A percentile compares a stretch with the other conserved stretches of the same genome.
These are phyloP conservation scores for Microchrysa polita DNA, from an alignment of 2,888 invertebrate species.

Conservation along the genomic window DNA sequence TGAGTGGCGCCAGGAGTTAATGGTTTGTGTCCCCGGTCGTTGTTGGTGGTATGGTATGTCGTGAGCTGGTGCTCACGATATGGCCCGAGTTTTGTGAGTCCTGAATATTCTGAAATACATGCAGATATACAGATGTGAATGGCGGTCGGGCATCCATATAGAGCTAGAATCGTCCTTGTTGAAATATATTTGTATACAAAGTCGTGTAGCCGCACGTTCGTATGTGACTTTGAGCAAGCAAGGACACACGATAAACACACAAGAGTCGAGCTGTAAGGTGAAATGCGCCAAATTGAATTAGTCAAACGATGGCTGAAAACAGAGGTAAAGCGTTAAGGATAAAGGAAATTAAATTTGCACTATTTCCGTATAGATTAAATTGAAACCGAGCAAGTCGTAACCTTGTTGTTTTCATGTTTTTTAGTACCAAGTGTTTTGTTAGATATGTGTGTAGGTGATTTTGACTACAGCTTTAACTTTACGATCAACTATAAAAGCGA, in stretches of 20 bases:
- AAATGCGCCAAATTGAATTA: constrained; percentile 9
- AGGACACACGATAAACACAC: not conserved
- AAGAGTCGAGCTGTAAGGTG: not conserved
- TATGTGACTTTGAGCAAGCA: not conserved
- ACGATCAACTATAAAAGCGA: too few species aligned
- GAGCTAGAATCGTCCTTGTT: not conserved
- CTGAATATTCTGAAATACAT: not conserved
- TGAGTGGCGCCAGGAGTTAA: constrained; percentile 42
- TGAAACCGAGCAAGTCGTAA: too few species aligned
- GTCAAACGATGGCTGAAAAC: not conserved
- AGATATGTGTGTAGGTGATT: too few species aligned
- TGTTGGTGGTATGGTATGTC: not conserved
- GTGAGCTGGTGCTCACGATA: too few species aligned
- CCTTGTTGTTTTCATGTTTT: too few species aligned
- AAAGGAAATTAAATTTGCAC: too few species aligned
- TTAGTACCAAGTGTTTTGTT: too few species aligned
- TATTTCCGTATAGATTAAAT: too few species aligned
- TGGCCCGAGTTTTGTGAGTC: not conserved
- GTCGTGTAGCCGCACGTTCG: not conserved
- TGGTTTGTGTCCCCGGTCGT: constrained; percentile 28
- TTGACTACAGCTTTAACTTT: too few species aligned
- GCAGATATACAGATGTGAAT: not conserved
- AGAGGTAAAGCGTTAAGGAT: too few species aligned
- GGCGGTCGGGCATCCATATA: not conserved
- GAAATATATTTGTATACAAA: not conserved